phyloP scores from a whole-genome alignment of 2,113 vertebrate species.

The Coreoperca whiteheadi region DNA sequence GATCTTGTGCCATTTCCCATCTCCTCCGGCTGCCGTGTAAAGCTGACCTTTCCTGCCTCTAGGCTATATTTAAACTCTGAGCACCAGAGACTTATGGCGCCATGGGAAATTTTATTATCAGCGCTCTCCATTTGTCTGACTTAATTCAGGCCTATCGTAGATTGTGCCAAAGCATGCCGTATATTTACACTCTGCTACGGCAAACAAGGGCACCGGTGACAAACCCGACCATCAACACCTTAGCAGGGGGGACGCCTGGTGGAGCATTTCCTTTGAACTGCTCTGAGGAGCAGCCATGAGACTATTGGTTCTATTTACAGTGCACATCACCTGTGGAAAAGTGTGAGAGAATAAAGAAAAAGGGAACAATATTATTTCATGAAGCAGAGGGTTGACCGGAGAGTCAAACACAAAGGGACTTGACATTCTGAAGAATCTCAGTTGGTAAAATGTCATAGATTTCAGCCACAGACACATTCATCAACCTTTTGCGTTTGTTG shows the following conservation, averaged over 20 bases:
- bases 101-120: conserved; percentile 77
- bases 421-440: conserved; percentile 61
- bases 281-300: neutral
- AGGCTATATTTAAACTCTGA: conserved; percentile 80
- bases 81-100: conserved; percentile 69
- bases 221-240: conserved; percentile 45
- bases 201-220: conserved; percentile 71
- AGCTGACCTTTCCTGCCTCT: conserved; percentile 77
- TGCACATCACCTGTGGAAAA: conserved; percentile 20
- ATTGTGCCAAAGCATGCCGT: conserved; percentile 47
- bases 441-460: conserved; percentile 63
- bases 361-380: conserved; percentile 36
- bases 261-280: conserved; percentile 48
- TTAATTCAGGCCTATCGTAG: conserved; percentile 66
- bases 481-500: conserved; percentile 40
- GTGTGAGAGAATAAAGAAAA: conserved; percentile 22
- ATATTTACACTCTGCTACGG: conserved; percentile 63
- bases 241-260: conserved; percentile 30
- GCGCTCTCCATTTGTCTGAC: conserved; percentile 72
- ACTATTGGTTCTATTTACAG: conserved; percentile 53
- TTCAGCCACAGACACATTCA: conserved; percentile 54
- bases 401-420: conserved; percentile 60
- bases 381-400: conserved; percentile 39
- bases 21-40: conserved; percentile 60
- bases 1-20: conserved; percentile 71